These are phyloP conservation scores for Hemicentrotus pulcherrimus DNA, from an alignment of 35 echinoderm and acorn worm genomes.

Conservation along the genomic window DNA sequence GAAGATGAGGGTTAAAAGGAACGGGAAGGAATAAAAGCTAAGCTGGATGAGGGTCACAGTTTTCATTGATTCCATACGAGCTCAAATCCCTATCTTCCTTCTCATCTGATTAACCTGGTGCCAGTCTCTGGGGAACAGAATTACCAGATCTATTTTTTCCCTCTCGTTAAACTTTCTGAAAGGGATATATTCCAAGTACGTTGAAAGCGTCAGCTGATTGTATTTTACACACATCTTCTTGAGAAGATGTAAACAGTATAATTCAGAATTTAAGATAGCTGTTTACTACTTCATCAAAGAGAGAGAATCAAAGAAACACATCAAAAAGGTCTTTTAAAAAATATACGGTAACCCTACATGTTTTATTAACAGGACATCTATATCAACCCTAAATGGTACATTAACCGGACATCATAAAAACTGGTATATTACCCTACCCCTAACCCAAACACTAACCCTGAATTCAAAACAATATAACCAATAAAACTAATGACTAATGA, in stretches of 20 bases:
- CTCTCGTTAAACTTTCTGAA: neutral
- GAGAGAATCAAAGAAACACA: no score
- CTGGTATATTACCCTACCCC: no score
- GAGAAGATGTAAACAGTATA: neutral
- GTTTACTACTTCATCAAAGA: neutral
- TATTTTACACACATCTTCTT: neutral
- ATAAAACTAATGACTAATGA: no score
- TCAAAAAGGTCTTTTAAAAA: no score
- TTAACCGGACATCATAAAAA: no score
- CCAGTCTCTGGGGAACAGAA: constrained; percentile 20
- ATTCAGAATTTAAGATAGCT: neutral
- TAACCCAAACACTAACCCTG: no score
- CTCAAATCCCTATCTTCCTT: constrained; percentile 37
- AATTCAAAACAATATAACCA: no score
- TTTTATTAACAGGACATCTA: no score
- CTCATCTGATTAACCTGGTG: constrained; percentile 22
- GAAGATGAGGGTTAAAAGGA: neutral
- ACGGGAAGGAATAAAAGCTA: neutral
- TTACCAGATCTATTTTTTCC: constrained; percentile 16
- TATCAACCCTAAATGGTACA: no score
- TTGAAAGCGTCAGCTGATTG: neutral
- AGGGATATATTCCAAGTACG: neutral
- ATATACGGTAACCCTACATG: no score
- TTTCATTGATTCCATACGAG: constrained; percentile 29
- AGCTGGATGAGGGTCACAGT: neutral